A percentile compares a stretch with the other conserved stretches of the same genome.
phyloP scores from a whole-genome alignment of 2,888 invertebrate species.

The Cordilura impudica region DNA sequence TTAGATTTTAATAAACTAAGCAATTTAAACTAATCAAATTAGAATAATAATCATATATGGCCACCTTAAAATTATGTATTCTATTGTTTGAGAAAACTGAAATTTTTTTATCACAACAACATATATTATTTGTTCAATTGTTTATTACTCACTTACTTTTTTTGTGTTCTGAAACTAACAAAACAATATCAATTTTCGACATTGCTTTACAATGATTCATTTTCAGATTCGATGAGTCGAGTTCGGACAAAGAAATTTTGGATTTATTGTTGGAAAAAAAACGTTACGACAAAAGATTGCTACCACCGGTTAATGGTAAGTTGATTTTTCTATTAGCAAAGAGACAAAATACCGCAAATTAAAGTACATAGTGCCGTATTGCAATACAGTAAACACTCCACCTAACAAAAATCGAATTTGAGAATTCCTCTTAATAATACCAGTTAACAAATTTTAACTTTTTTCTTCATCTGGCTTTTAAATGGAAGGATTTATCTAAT shows the following conservation, averaged over 20 bases:
- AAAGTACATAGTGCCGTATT: neutral
- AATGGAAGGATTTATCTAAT: no score
- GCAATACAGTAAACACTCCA: neutral
- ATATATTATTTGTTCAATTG: conserved; percentile 40
- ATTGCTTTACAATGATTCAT: conserved; percentile 44
- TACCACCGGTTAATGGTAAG: conserved; percentile 93
- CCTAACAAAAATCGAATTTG: no score
- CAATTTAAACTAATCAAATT: no score
- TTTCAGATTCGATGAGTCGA: conserved; percentile 91
- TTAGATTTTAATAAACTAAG: no score
- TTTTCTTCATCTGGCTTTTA: no score
- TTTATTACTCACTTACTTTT: conserved; percentile 43
- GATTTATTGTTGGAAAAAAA: conserved; percentile 92
- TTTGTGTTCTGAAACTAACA: conserved; percentile 30
- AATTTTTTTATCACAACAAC: conserved; percentile 22
- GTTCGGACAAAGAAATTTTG: conserved; percentile 94
- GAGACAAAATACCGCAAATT: neutral
- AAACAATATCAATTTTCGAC: conserved; percentile 34
- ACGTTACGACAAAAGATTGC: conserved; percentile 94
- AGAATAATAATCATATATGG: no score
- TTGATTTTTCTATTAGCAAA: conserved; percentile 45
- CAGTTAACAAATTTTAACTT: no score
- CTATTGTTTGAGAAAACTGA: conserved; percentile 4
- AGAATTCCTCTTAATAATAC: no score
- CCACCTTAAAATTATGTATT: neutral